Evolutionary conservation across 2,797 vertebrate genomes (phyloP).

Genomic region (Halcyon smyrnensis): DNA sequence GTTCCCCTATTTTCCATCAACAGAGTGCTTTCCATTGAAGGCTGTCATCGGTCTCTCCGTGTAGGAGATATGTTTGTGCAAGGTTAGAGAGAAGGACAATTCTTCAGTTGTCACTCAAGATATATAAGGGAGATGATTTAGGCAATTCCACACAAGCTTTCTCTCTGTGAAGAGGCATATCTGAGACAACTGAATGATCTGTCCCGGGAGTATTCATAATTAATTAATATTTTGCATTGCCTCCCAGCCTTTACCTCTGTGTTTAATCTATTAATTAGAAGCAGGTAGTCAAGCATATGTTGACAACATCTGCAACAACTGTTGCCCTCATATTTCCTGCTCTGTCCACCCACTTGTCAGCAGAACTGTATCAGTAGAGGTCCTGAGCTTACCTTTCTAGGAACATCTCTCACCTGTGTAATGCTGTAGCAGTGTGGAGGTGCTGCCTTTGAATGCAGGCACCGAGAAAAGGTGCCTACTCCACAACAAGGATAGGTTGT

Average conservation of each 20-base stretch:
- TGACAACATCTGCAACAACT: conserved; percentile 26
- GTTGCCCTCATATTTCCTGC: not conserved
- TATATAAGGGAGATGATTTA: not conserved
- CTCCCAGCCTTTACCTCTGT: conserved; percentile 7
- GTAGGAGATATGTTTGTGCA: not conserved
- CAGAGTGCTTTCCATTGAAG: not conserved
- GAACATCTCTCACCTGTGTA: not conserved
- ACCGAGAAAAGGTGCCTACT: not conserved
- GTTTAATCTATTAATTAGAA: conserved; percentile 59
- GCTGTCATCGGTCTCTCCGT: not conserved
- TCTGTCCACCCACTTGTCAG: conserved; percentile 20
- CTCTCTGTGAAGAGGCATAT: not conserved
- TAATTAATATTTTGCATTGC: conserved; percentile 29
- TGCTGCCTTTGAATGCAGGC: not conserved
- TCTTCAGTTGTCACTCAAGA: not conserved
- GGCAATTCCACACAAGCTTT: not conserved
- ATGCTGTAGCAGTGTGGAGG: not conserved
- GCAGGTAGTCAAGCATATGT: conserved; percentile 1
- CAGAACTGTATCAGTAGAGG: not conserved
- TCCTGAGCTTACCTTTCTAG: conserved; percentile 26
- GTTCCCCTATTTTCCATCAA: not conserved
- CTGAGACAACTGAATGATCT: not conserved
- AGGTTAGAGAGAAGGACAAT: not conserved
- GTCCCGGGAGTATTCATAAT: conserved; percentile 9
- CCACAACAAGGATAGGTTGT: not conserved